Evolutionary conservation across 2,888 invertebrate species (phyloP).

Genomic region (Scelioninae gen. 1): DNA sequence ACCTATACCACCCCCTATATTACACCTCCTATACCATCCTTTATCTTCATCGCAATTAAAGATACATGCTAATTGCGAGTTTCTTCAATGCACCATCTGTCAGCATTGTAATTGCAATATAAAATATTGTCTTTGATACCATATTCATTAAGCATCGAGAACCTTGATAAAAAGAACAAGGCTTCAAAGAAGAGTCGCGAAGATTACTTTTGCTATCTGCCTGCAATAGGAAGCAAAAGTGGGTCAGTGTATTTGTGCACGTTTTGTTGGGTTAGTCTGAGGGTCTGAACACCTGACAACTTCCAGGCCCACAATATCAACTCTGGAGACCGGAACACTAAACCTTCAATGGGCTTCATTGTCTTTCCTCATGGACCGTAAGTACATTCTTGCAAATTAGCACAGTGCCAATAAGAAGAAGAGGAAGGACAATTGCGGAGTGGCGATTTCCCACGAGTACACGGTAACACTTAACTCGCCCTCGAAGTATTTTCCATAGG

Average conservation of each 20-base stretch:
- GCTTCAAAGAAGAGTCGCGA: constrained; percentile 12
- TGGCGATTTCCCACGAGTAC: constrained; percentile 55
- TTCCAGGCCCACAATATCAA: constrained; percentile 32
- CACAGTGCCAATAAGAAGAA: constrained; percentile 16
- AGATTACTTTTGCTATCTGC: constrained; percentile 14
- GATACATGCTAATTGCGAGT: constrained; percentile 66
- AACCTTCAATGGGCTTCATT: constrained; percentile 27
- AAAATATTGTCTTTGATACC: constrained; percentile 52
- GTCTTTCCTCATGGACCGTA: constrained; percentile 15
- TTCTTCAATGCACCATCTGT: constrained; percentile 61
- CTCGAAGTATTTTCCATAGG: constrained; percentile 14
- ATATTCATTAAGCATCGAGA: constrained; percentile 33
- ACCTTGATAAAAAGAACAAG: not conserved
- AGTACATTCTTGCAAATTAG: constrained; percentile 47
- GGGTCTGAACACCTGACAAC: constrained; percentile 51
- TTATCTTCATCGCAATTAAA: constrained; percentile 63
- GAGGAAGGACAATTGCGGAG: constrained; percentile 15
- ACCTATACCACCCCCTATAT: too few relatives aligned
- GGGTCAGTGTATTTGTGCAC: constrained; percentile 46
- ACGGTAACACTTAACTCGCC: constrained; percentile 36
- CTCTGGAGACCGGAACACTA: constrained; percentile 5
- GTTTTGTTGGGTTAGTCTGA: constrained; percentile 5
- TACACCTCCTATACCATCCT: too few relatives aligned
- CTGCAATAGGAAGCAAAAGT: constrained; percentile 28
- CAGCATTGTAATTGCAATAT: constrained; percentile 23